Percentiles rank a stretch among this genome's conserved stretches.
Evolutionary conservation across 1,140 invertebrate species (phyloP).

Genomic region (Macrobrachium rosenbergii): DNA sequence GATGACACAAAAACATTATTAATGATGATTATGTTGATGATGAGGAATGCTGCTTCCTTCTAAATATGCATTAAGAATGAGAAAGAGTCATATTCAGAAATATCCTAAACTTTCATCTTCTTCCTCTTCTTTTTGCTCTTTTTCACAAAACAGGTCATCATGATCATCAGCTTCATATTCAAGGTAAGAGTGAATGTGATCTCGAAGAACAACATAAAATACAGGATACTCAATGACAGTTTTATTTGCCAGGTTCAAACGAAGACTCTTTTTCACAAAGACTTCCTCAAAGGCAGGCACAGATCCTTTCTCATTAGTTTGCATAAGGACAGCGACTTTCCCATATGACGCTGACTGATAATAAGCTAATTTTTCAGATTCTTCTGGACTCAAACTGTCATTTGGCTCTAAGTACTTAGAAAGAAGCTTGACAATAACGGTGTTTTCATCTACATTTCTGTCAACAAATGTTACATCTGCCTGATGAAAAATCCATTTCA

Average conservation of each 20-base stretch:
- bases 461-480: constrained; percentile 44
- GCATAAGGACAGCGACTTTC: constrained; percentile 34
- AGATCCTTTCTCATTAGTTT: not conserved
- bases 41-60: too few species aligned
- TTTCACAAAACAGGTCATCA: constrained; percentile 32
- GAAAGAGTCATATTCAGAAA: too few species aligned
- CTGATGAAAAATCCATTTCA: constrained; percentile 55
- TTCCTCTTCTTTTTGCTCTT: constrained; percentile 6
- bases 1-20: too few species aligned
- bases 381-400: constrained; percentile 32
- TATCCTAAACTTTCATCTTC: constrained; percentile 1
- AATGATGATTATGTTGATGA: too few species aligned
- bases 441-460: constrained; percentile 52
- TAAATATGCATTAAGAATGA: too few species aligned
- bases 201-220: constrained; percentile 43
- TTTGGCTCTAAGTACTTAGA: constrained; percentile 40
- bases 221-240: constrained; percentile 42
- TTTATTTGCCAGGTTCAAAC: constrained; percentile 40
- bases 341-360: constrained; percentile 57
- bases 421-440: constrained; percentile 27
- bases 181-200: constrained; percentile 44
- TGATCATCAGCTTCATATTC: constrained; percentile 43
- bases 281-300: constrained; percentile 31
- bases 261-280: constrained; percentile 23
- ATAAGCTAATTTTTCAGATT: constrained; percentile 52